Evolutionary conservation across 2,113 vertebrate species (phyloP), one percentile per base, ranked within the genome.

Genomic region (Sterrhoptilus dennistouni): DNA sequence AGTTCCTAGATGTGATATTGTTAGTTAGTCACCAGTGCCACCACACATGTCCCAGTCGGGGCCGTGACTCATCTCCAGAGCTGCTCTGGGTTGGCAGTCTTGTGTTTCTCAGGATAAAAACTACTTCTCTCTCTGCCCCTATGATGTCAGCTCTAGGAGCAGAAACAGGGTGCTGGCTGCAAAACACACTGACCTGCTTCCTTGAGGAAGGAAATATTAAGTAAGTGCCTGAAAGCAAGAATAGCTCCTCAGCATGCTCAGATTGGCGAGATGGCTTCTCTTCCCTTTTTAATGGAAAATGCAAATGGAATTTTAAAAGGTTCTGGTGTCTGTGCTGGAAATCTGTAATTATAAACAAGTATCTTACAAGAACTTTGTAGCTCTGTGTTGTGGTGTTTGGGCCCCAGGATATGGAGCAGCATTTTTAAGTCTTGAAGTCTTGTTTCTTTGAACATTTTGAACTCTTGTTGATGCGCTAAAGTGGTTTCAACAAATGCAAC

Each of bases 1-100:
- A 76, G 83, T 95, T 94, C 86, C 83, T 97, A 18, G 91, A 96
- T 94, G 88, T 77, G 94, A 96, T 78, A 40, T 18, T 94, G 95
- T 92, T 90, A 56, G 85, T 97, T 85, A 95, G 95, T 96, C 93
- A 89, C 87, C 77, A 65, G 87, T 95, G 85, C 84, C 76, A 84
- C 89, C 44, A 25, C 45, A 66, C 70, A 31, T 87, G 85, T 60
- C 81, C 50, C 68, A 65, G 18, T 52, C 93, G 78, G 91, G 76
- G 79, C 82, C 4, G 0, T 98, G 97, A 97, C 89, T 96, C 93
- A 90, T 14, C 70, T 90, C 91, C 89, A 79, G 65, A 85, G 69
- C 71, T 40, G 5, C 89, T 88, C 77, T 64, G 47, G 35, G 69
- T 35, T 84, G 89, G 49, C 90, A 63, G 0, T 53, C 49, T 60